Evolutionary conservation across 2,113 vertebrate species (phyloP).

Genomic region (Chionomys nivalis): DNA sequence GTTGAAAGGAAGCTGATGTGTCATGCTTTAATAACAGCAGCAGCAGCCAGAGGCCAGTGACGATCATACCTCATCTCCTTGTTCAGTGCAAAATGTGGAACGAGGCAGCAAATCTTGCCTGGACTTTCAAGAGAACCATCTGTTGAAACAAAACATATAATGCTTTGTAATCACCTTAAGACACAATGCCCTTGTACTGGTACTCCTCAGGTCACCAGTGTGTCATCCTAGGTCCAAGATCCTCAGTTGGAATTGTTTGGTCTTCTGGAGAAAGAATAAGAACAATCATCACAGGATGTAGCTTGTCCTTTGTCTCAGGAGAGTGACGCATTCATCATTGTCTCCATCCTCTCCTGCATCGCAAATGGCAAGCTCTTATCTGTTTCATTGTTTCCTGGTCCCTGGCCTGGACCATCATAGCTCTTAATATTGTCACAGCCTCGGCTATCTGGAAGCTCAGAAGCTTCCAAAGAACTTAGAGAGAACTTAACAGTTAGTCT

Average conservation of each 20-base stretch:
- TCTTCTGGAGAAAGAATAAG: not conserved
- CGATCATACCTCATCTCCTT: not conserved
- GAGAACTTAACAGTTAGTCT: slow-evolving; percentile 18
- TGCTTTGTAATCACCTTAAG: not conserved
- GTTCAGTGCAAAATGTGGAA: not conserved
- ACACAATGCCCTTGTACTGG: not conserved
- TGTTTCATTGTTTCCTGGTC: not conserved
- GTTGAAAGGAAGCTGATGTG: not conserved
- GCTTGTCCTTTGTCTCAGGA: not conserved
- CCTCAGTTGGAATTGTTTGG: not conserved
- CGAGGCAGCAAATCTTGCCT: not conserved
- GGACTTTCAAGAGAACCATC: slow-evolving; percentile 37
- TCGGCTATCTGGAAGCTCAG: not conserved
- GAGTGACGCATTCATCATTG: not conserved
- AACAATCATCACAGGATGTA: not conserved
- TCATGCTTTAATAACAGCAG: not conserved
- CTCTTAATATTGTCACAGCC: not conserved
- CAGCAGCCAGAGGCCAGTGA: slow-evolving; percentile 16
- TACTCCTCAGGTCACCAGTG: not conserved
- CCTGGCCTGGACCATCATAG: not conserved
- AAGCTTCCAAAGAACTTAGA: not conserved
- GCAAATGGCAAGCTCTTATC: not conserved
- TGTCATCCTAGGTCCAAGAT: not conserved
- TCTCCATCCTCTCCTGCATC: not conserved
- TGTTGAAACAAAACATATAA: slow-evolving; percentile 38